Conservation (phyloP, 2,797 vertebrate genomes). For the Chaetophractus vellerosus region DNA sequence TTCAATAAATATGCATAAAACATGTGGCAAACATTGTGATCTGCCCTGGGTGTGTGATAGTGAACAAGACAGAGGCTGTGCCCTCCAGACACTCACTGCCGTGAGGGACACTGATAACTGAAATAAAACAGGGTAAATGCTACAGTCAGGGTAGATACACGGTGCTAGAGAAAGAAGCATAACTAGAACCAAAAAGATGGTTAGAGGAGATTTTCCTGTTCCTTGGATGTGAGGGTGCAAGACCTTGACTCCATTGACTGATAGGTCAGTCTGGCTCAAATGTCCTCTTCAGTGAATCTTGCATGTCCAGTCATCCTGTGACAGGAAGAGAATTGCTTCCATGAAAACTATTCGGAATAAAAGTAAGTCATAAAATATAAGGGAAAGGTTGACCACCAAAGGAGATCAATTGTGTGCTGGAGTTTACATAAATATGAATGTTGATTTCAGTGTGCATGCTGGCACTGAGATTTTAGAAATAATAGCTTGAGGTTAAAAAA, state of each 20-base stretch:
- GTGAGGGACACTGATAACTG: not conserved
- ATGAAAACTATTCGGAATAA: not conserved
- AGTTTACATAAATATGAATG: not conserved
- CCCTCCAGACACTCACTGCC: not conserved
- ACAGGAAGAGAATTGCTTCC: slow-evolving; percentile 25
- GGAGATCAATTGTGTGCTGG: not conserved
- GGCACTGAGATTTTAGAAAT: not conserved
- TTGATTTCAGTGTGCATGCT: not conserved
- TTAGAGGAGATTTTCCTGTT: not conserved
- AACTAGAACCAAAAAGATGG: not conserved
- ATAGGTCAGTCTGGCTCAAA: not conserved
- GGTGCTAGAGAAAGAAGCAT: not conserved
- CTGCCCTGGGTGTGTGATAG: not conserved
- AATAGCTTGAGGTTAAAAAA: not conserved
- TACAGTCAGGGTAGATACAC: not conserved
- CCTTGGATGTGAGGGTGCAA: not conserved
- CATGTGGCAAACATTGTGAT: not conserved
- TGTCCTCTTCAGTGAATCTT: not conserved
- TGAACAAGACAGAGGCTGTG: not conserved
- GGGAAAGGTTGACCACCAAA: not conserved
- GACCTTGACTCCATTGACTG: not conserved
- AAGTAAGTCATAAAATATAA: not conserved
- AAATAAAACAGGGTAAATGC: not conserved
- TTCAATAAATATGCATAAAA: not conserved
- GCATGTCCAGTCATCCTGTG: not conserved